A percentile compares a stretch with the other conserved stretches of the same genome.
Evolutionary conservation across 2,888 invertebrate genomes (phyloP).

Genomic region (Phrixothrix hirtus): DNA sequence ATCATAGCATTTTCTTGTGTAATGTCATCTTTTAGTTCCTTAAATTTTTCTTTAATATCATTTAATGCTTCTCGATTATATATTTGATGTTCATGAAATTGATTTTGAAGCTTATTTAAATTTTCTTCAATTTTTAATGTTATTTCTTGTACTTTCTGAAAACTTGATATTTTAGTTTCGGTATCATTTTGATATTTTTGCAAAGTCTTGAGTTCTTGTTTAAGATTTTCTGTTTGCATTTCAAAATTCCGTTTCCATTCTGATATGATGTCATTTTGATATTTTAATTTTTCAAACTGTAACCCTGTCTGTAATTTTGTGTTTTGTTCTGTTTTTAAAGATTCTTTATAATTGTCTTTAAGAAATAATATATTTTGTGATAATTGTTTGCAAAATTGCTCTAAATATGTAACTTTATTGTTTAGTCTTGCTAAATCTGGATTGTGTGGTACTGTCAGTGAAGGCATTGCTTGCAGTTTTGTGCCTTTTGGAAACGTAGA

Average conservation of each 20-base stretch:
- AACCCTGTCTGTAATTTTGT: constrained; percentile 31
- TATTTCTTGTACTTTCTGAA: constrained; percentile 39
- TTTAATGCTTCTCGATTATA: constrained; percentile 41
- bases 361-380: constrained; percentile 11
- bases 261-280: constrained; percentile 56
- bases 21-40: constrained; percentile 50
- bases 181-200: constrained; percentile 38
- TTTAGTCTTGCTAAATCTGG: not conserved
- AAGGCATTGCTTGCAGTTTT: not conserved
- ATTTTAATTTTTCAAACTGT: constrained; percentile 45
- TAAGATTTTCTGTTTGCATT: constrained; percentile 58
- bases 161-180: constrained; percentile 33
- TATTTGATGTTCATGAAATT: constrained; percentile 46
- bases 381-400: constrained; percentile 14
- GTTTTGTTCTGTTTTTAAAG: constrained; percentile 19
- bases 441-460: not conserved
- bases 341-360: constrained; percentile 25
- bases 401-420: constrained; percentile 5
- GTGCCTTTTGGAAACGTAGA: not conserved
- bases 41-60: constrained; percentile 38
- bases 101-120: constrained; percentile 41
- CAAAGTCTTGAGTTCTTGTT: constrained; percentile 43
- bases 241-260: constrained; percentile 60
- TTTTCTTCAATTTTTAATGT: constrained; percentile 44
- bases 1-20: constrained; percentile 52